Base-by-base conservation (phyloP, 1,140 invertebrate species). In the Neotoxoptera formosana region DNA sequence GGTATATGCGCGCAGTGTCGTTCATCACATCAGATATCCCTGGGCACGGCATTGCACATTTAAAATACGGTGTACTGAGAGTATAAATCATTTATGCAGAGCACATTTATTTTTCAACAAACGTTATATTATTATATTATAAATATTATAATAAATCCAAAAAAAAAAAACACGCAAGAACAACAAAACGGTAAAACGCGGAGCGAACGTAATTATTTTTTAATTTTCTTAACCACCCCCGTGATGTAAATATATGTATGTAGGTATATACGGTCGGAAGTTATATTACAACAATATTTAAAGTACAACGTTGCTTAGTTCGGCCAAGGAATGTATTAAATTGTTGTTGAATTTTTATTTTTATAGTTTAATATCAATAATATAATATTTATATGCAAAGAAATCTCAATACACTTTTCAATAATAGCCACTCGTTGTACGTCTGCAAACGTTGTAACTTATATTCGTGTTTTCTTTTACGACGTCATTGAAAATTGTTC, bases 61-160 rank as follows among this genome's bases (percentile, higher is more conserved):
- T 81, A 48, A 83, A 81, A 83, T 21, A 92, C 67, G 17, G 14
- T 83, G 45, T 83, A 41, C n/a, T 0, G 8, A 53, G 51, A 92
- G 34, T 83, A 83, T 92, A 92, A 92, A 92, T 92, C 76, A 92
- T 92, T 92, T 84, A 84, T 17, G 8, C 60, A n/a, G 4, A 83
- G 34, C 48, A 92, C 76, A 83, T 92, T 36, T 92, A 92, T 83
- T 92, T 83, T 92, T 92, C 91, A 84, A 51, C 91, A 48, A 92
- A 84, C 76, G 76, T 92, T 92, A 51, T 41, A 41, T 25, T 47
- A 47, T 92, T 92, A 51, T 25, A 83, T 51, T 51, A 47, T 91
- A 48, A 91, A 67, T n/a, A 81, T n/a, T 30, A 83, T 34, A 76
- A 83, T 92, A 81, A 91, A 91, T 36, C 25, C 30, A 47, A 34